phyloP scores from a whole-genome alignment of 37 sponge, comb jelly and placozoan species.

The Lycopodina hypogea region DNA sequence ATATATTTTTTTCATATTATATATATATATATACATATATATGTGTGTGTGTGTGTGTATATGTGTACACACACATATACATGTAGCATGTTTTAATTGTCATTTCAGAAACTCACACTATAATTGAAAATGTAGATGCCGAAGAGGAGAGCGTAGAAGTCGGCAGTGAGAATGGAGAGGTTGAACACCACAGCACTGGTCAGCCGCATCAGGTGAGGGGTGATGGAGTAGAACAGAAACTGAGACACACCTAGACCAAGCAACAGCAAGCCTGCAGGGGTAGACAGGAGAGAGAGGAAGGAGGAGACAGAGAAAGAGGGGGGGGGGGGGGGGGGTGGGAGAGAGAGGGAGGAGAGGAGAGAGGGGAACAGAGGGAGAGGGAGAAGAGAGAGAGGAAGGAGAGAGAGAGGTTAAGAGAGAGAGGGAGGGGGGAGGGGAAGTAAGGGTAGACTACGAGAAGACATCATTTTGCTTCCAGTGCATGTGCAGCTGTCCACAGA shows the following conservation, averaged over 20 bases:
- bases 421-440: too few relatives aligned
- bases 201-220: constrained; percentile 51
- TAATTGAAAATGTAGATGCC: constrained; percentile 79
- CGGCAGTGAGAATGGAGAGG: constrained; percentile 84
- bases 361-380: too few relatives aligned
- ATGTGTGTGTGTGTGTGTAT: constrained; percentile 7
- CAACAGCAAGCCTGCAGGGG: constrained; percentile 31
- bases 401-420: too few relatives aligned
- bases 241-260: constrained; percentile 51
- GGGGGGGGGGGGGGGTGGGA: too few relatives aligned
- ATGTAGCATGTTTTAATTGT: neutral
- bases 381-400: too few relatives aligned
- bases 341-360: too few relatives aligned
- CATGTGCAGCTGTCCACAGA: too few relatives aligned
- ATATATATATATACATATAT: neutral
- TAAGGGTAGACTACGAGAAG: too few relatives aligned
- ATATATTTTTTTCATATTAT: too few relatives aligned
- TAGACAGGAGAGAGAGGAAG: neutral
- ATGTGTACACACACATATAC: neutral
- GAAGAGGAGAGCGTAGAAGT: constrained; percentile 77
- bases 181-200: constrained; percentile 82
- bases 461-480: too few relatives aligned
- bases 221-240: constrained; percentile 64
- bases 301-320: neutral
- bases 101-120: constrained; percentile 37